Conservation (phyloP, 2,888 invertebrate species). For the Agonopterix alstromeriana region DNA sequence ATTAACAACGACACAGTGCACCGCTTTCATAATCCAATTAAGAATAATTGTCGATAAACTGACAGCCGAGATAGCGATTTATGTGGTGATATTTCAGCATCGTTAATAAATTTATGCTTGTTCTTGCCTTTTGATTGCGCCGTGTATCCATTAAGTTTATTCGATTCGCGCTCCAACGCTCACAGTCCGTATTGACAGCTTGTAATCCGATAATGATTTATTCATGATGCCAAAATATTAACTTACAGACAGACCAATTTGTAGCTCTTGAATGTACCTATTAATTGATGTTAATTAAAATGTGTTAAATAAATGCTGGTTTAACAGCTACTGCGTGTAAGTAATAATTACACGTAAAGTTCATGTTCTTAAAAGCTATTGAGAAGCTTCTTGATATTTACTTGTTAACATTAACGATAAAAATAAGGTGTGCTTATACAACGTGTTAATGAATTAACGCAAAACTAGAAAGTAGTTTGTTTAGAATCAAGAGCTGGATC, state of each 20-base stretch:
- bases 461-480: too few species aligned
- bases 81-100: constrained; percentile 74
- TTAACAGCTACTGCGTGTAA: too few species aligned
- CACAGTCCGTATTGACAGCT: constrained; percentile 48
- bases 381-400: too few species aligned
- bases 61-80: constrained; percentile 71
- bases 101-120: constrained; percentile 76
- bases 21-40: constrained; percentile 76
- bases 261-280: constrained; percentile 2
- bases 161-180: constrained; percentile 47
- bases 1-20: constrained; percentile 33
- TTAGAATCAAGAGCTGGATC: too few species aligned
- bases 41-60: constrained; percentile 76
- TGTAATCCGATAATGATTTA: constrained; percentile 51
- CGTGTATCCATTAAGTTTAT: constrained; percentile 63
- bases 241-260: constrained; percentile 12
- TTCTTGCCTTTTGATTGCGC: constrained; percentile 71
- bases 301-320: background rate
- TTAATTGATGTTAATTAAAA: constrained; percentile 2
- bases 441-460: too few species aligned
- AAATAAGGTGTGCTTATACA: too few species aligned
- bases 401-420: too few species aligned
- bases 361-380: too few species aligned
- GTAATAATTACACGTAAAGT: too few species aligned
- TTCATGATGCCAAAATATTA: constrained; percentile 28